Evolutionary conservation across 2,797 vertebrate genomes (phyloP).

Genomic region (Rachycentron canadum): DNA sequence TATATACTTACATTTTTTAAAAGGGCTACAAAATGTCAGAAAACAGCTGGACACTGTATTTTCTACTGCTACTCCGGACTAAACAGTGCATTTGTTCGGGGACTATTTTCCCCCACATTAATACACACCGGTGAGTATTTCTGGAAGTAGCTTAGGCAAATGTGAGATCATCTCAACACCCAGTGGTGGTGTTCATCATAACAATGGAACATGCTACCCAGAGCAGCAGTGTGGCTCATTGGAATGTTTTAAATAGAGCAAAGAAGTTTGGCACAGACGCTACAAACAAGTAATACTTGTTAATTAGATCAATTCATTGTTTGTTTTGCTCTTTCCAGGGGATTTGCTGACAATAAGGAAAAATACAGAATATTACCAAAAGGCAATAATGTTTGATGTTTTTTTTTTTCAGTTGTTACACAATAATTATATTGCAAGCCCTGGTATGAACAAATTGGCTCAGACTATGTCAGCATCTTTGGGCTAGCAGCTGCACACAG

Average conservation of each 20-base stretch:
- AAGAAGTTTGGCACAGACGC: neutral
- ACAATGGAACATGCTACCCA: neutral
- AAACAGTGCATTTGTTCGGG: neutral
- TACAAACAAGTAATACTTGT: neutral
- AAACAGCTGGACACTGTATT: neutral
- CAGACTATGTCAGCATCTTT: neutral
- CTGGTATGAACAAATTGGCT: neutral
- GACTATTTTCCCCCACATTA: neutral
- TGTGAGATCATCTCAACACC: neutral
- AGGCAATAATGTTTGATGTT: neutral
- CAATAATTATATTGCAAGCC: slow-evolving; percentile 6
- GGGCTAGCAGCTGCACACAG: neutral
- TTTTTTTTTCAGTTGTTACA: neutral
- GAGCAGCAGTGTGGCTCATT: neutral
- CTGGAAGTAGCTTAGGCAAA: too few species aligned
- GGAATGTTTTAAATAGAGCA: neutral
- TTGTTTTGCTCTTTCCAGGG: neutral
- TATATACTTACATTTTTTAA: neutral
- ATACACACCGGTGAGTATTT: neutral
- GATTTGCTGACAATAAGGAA: slow-evolving; percentile 2
- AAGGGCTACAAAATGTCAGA: neutral
- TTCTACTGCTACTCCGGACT: neutral
- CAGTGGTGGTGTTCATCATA: neutral
- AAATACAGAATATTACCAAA: neutral
- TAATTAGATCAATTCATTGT: neutral